Conservation (phyloP, 2,888 invertebrate species). For the Silvanus unidentatus region DNA sequence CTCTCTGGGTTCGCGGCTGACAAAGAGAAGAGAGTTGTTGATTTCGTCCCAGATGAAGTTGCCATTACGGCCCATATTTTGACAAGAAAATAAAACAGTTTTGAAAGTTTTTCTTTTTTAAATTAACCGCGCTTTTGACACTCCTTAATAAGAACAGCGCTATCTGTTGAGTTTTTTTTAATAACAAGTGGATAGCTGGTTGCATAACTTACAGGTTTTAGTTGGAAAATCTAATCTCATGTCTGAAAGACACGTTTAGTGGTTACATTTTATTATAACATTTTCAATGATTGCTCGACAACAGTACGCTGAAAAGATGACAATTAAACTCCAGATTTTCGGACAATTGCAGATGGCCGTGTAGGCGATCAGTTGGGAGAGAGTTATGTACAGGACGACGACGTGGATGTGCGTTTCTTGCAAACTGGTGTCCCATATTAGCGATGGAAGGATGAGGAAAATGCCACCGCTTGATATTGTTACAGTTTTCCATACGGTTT, state of each 20-base stretch:
- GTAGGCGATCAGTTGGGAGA: conserved; percentile 59
- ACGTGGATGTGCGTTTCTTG: conserved; percentile 51
- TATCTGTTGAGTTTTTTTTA: too few relatives aligned
- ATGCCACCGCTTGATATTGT: conserved; percentile 56
- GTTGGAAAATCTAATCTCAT: too few relatives aligned
- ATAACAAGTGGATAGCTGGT: too few relatives aligned
- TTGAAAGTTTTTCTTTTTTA: too few relatives aligned
- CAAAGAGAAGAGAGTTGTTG: conserved; percentile 20
- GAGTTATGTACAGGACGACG: conserved; percentile 59
- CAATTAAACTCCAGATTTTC: conserved; percentile 32
- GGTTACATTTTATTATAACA: not conserved
- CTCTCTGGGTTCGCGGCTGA: conserved; percentile 7
- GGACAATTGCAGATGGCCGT: conserved; percentile 34
- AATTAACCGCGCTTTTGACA: too few relatives aligned
- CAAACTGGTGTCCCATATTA: conserved; percentile 55
- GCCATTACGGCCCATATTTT: conserved; percentile 8
- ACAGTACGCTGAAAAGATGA: conserved; percentile 29
- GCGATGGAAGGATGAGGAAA: conserved; percentile 56
- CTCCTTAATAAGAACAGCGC: too few relatives aligned
- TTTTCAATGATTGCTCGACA: conserved; percentile 17
- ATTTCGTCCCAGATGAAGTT: conserved; percentile 21
- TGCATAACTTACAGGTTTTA: too few relatives aligned
- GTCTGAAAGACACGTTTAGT: not conserved
- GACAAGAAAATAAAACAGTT: too few relatives aligned
- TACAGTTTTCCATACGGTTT: conserved; percentile 51